These are phyloP conservation scores for Ridgeia piscesae DNA, from an alignment of 1,140 invertebrate species.

Conservation along the genomic window DNA sequence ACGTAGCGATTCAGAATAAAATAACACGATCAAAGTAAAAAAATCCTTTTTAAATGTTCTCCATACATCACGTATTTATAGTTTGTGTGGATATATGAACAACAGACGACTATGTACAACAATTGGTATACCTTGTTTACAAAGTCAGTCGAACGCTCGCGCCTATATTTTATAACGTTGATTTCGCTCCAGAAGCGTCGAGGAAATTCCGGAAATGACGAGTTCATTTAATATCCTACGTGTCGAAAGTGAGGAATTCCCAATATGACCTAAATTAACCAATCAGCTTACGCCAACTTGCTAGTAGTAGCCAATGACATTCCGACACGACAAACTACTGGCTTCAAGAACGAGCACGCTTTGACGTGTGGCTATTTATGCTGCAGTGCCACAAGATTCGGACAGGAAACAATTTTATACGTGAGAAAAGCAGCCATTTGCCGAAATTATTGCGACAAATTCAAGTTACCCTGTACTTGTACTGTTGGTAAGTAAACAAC, in stretches of 20 bases:
- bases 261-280: background rate
- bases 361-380: background rate
- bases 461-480: background rate
- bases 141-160: background rate
- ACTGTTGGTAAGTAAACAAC: constrained; percentile 10
- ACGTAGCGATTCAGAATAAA: too few relatives aligned
- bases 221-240: background rate
- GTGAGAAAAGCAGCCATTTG: background rate
- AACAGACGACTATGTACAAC: too few relatives aligned
- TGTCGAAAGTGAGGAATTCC: background rate
- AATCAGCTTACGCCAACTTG: constrained; percentile 16
- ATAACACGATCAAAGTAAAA: too few relatives aligned
- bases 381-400: background rate
- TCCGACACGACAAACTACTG: background rate
- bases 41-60: too few relatives aligned
- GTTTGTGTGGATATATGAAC: too few relatives aligned
- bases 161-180: background rate
- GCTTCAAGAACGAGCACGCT: constrained; percentile 7
- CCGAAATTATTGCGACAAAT: background rate
- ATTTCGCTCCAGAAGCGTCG: background rate
- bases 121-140: background rate
- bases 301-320: background rate
- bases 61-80: too few relatives aligned
- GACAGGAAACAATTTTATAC: background rate
- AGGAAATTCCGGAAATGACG: background rate